A percentile compares a stretch with the other conserved stretches of the same genome.
Conservation (phyloP, 2,113 vertebrate genomes). For the Dipodomys merriami region DNA sequence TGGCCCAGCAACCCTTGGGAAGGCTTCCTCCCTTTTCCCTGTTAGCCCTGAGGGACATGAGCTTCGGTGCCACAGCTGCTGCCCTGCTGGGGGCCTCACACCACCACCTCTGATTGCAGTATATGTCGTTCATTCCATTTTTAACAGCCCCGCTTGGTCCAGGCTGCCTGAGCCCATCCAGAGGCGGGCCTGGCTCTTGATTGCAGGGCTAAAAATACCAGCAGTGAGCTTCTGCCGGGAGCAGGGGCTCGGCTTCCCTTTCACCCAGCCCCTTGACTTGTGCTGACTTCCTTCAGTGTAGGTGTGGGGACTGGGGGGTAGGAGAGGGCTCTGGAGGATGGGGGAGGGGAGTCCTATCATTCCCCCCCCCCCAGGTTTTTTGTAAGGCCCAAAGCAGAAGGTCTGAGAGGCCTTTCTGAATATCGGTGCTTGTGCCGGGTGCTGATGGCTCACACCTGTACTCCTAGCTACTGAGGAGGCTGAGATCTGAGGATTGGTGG, state of each 20-base stretch:
- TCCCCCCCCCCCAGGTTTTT: not conserved
- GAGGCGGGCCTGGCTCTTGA: slow-evolving; percentile 74
- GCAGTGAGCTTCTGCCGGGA: slow-evolving; percentile 64
- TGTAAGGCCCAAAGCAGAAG: not conserved
- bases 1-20: not conserved
- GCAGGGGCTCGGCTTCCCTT: slow-evolving; percentile 50
- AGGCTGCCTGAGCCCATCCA: slow-evolving; percentile 51
- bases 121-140: slow-evolving; percentile 56
- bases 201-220: slow-evolving; percentile 81
- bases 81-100: slow-evolving; percentile 28
- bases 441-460: too few relatives aligned
- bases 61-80: slow-evolving; percentile 69
- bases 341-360: not conserved
- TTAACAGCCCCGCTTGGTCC: slow-evolving; percentile 62
- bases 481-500: too few relatives aligned
- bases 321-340: not conserved
- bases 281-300: slow-evolving; percentile 16
- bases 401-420: not conserved
- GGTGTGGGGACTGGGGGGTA: not conserved
- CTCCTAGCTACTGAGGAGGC: too few relatives aligned
- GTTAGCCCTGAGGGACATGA: not conserved
- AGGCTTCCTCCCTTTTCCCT: not conserved
- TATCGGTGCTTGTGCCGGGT: not conserved
- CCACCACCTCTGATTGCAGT: slow-evolving; percentile 48
- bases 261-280: slow-evolving; percentile 51